These are phyloP conservation scores for Neotoxoptera formosana DNA, from an alignment of 1,140 invertebrate genomes.

Conservation along the genomic window DNA sequence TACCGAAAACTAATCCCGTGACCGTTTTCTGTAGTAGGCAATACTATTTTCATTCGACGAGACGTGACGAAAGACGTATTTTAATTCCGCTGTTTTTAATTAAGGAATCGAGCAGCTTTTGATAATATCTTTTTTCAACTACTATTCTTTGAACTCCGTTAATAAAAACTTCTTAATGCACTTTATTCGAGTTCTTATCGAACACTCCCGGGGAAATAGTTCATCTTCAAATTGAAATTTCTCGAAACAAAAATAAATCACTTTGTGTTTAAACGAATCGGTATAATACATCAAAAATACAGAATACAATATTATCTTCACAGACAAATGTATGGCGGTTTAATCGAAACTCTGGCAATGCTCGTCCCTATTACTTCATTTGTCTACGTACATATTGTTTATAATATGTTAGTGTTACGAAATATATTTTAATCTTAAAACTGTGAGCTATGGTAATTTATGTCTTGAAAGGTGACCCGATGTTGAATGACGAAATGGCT, in stretches of 20 bases:
- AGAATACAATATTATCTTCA: not conserved
- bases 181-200: not conserved
- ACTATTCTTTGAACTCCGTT: not conserved
- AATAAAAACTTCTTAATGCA: slow-evolving; percentile 24
- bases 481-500: slow-evolving; percentile 55
- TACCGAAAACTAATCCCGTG: not conserved
- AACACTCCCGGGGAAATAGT: not conserved
- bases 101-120: not conserved
- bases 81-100: not conserved
- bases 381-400: not conserved
- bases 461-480: slow-evolving; percentile 53
- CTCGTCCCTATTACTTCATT: not conserved
- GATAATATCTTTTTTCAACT: not conserved
- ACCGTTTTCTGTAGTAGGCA: not conserved
- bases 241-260: not conserved
- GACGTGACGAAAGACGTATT: not conserved
- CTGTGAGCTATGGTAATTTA: slow-evolving; percentile 52
- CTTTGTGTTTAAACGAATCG: not conserved
- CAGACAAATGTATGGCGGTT: not conserved
- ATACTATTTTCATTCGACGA: not conserved
- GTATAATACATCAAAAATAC: not conserved
- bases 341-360: not conserved
- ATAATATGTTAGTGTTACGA: slow-evolving; percentile 3
- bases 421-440: slow-evolving; percentile 14
- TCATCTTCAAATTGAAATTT: not conserved